These are phyloP conservation scores for Girardia tigrina DNA, from an alignment of 2,888 invertebrate genomes.

Conservation along the genomic window DNA sequence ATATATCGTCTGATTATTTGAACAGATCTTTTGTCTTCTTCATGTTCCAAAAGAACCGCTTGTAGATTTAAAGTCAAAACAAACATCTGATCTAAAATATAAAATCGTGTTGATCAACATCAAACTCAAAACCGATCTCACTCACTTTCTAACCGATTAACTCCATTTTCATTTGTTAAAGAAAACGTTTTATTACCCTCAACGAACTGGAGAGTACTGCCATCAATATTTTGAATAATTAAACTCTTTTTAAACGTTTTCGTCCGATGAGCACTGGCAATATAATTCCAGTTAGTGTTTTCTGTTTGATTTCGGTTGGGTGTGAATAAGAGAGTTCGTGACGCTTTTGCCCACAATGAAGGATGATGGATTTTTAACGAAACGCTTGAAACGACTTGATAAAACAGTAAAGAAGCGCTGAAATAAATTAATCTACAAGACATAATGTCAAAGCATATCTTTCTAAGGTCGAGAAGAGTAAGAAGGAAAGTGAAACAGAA, in stretches of 20 bases:
- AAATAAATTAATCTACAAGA: background rate
- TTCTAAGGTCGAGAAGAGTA: background rate
- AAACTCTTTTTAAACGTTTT: background rate
- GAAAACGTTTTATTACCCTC: background rate
- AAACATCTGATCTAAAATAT: background rate
- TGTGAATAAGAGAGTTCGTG: background rate
- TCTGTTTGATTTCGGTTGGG: background rate
- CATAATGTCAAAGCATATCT: background rate
- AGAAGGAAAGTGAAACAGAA: background rate
- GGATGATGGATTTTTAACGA: background rate
- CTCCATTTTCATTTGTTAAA: background rate
- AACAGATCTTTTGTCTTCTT: background rate
- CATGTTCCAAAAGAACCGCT: background rate
- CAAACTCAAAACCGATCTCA: background rate
- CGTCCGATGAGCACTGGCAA: background rate
- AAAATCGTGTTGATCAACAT: background rate
- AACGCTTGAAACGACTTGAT: background rate
- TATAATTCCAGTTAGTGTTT: background rate
- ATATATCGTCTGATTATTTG: background rate
- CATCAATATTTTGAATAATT: background rate
- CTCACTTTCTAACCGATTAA: background rate
- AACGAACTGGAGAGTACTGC: background rate
- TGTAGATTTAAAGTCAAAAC: background rate
- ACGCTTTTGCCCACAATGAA: background rate
- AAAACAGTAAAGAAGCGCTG: background rate